These are phyloP conservation scores for Thalassophryne amazonica DNA, from an alignment of 2,797 vertebrate genomes.

Conservation along the genomic window DNA sequence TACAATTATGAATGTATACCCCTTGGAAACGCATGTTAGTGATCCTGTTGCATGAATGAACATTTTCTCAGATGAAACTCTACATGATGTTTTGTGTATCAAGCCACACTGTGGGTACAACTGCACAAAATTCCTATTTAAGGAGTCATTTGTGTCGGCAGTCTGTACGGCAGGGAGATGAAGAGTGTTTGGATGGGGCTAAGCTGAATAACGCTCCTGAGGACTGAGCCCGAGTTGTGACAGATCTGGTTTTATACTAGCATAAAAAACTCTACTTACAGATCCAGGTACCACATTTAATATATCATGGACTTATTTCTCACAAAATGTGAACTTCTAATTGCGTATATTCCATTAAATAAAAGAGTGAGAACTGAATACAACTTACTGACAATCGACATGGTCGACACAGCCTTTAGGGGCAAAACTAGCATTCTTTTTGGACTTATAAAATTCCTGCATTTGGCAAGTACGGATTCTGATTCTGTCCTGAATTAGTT, in stretches of 20 bases:
- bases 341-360: conserved; percentile 23
- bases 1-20: conserved; percentile 4
- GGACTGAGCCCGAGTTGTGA: conserved; percentile 42
- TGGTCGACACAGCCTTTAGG: conserved; percentile 7
- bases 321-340: conserved; percentile 14
- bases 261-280: conserved; percentile 49
- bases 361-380: too few species aligned
- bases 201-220: conserved; percentile 54
- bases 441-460: conserved; percentile 35
- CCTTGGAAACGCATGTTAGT: neutral
- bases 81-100: conserved; percentile 27
- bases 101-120: conserved; percentile 30
- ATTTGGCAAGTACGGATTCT: conserved; percentile 41
- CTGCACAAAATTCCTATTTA: conserved; percentile 39
- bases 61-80: conserved; percentile 30
- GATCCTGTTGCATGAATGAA: conserved; percentile 28
- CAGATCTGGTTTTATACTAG: conserved; percentile 41
- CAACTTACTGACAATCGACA: conserved; percentile 7
- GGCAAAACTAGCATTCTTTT: conserved; percentile 17
- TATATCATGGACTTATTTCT: conserved; percentile 29
- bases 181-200: conserved; percentile 36
- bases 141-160: conserved; percentile 46
- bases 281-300: conserved; percentile 2
- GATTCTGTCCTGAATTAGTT: conserved; percentile 58
- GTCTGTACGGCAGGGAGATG: conserved; percentile 30